A percentile compares a stretch with the other conserved stretches of the same genome.
These are phyloP conservation scores for Cladopsammia gracilis DNA, from an alignment of 64 coral and sea anemone genomes.

Conservation along the genomic window DNA sequence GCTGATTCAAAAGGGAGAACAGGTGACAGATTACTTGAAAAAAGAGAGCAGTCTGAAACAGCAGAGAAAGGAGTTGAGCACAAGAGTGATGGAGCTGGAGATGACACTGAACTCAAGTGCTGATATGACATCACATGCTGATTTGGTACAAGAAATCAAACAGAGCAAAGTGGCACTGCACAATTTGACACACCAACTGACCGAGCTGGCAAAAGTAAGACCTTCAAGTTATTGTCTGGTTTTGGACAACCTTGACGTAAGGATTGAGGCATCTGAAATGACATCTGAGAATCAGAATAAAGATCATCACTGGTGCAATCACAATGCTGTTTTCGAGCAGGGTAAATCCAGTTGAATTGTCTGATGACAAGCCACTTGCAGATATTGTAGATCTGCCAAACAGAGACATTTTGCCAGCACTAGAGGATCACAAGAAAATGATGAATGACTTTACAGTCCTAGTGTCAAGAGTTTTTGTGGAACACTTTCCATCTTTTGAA, in stretches of 20 bases:
- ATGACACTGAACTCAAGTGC: too few relatives aligned
- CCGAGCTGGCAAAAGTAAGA: not conserved
- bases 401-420: not conserved
- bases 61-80: not conserved
- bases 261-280: conserved; percentile 38
- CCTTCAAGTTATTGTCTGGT: conserved; percentile 17
- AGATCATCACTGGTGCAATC: conserved; percentile 70
- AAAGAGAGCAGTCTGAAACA: too few relatives aligned
- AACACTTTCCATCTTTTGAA: conserved; percentile 48
- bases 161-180: not conserved
- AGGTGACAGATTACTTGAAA: too few relatives aligned
- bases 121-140: too few relatives aligned
- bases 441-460: not conserved
- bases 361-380: conserved; percentile 44
- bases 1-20: conserved; percentile 1
- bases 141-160: too few relatives aligned
- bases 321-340: conserved; percentile 36
- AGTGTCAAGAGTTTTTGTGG: not conserved
- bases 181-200: not conserved
- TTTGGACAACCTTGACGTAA: conserved; percentile 50
- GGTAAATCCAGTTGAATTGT: not conserved
- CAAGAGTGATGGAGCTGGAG: too few relatives aligned
- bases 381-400: conserved; percentile 42
- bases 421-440: not conserved
- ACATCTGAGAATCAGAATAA: conserved; percentile 66